Conservation (phyloP, 1,140 invertebrate species). For the Philotrypesis tridentata region DNA sequence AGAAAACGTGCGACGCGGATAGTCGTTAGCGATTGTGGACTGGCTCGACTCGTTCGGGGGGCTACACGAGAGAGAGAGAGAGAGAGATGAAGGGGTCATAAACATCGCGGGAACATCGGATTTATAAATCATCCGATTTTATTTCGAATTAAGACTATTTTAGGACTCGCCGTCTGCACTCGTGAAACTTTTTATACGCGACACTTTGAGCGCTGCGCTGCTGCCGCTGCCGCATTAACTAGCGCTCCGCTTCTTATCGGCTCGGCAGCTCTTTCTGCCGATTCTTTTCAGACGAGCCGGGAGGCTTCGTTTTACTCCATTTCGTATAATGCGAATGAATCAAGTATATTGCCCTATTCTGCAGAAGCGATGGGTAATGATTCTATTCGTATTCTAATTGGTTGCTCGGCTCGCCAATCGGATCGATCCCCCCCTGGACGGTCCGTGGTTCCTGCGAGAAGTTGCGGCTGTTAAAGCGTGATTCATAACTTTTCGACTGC, state of each 20-base stretch:
- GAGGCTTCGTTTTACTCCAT: no score
- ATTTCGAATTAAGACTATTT: constrained; percentile 64
- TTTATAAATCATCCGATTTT: constrained; percentile 65
- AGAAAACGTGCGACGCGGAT: background rate
- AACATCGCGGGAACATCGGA: constrained; percentile 53
- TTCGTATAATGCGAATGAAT: no score
- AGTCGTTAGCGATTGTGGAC: constrained; percentile 38
- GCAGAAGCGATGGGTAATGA: no score
- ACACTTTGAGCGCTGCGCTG: constrained; percentile 23
- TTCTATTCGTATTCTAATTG: no score
- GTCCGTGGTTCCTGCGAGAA: no score
- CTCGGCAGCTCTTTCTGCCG: constrained; percentile 19
- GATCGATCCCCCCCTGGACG: no score
- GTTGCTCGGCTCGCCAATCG: no score
- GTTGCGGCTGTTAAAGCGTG: no score
- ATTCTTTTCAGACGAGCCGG: no score
- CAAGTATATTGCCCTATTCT: no score
- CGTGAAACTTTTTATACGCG: constrained; percentile 38
- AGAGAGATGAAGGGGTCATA: constrained; percentile 35
- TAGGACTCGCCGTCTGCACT: constrained; percentile 59
- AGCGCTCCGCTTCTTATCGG: constrained; percentile 59
- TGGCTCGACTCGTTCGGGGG: constrained; percentile 6
- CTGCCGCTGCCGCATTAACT: constrained; percentile 62
- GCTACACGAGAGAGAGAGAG: background rate
- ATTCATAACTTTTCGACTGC: no score